Percentiles rank a stretch among this genome's conserved stretches.
Evolutionary conservation across 2,888 invertebrate genomes (phyloP).

Genomic region (Drosophila histrio): DNA sequence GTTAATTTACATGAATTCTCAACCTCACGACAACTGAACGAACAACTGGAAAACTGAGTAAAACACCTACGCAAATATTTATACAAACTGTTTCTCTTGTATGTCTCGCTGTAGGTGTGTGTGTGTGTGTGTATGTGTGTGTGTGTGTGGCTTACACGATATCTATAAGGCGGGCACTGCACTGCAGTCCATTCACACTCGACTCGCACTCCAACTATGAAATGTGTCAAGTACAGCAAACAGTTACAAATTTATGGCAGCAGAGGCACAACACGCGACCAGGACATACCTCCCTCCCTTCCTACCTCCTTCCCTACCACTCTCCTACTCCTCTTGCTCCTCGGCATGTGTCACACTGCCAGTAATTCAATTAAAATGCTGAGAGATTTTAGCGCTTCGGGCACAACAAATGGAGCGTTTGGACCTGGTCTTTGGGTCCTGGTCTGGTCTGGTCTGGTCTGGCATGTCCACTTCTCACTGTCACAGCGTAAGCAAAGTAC

Average conservation of each 20-base stretch:
- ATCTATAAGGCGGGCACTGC: slow-evolving; percentile 17
- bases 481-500: slow-evolving; percentile 29
- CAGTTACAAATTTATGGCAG: slow-evolving; percentile 74
- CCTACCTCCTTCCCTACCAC: neutral
- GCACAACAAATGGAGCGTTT: slow-evolving; percentile 63
- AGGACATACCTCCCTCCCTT: slow-evolving; percentile 12
- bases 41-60: slow-evolving; percentile 20
- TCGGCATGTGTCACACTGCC: slow-evolving; percentile 20
- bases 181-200: slow-evolving; percentile 28
- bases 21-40: slow-evolving; percentile 31
- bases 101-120: neutral
- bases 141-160: neutral
- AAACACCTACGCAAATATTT: slow-evolving; percentile 72
- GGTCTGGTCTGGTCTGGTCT: slow-evolving; percentile 5
- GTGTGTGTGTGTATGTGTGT: neutral
- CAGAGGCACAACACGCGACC: slow-evolving; percentile 56
- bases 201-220: slow-evolving; percentile 52
- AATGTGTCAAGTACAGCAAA: slow-evolving; percentile 77
- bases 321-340: slow-evolving; percentile 2
- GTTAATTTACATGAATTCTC: slow-evolving; percentile 57
- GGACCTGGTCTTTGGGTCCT: slow-evolving; percentile 11
- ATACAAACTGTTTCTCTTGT: slow-evolving; percentile 34
- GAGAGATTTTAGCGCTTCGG: slow-evolving; percentile 55
- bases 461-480: slow-evolving; percentile 37
- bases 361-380: slow-evolving; percentile 76